Conservation (phyloP, 2,797 vertebrate species). For the Garrulus glandarius region DNA sequence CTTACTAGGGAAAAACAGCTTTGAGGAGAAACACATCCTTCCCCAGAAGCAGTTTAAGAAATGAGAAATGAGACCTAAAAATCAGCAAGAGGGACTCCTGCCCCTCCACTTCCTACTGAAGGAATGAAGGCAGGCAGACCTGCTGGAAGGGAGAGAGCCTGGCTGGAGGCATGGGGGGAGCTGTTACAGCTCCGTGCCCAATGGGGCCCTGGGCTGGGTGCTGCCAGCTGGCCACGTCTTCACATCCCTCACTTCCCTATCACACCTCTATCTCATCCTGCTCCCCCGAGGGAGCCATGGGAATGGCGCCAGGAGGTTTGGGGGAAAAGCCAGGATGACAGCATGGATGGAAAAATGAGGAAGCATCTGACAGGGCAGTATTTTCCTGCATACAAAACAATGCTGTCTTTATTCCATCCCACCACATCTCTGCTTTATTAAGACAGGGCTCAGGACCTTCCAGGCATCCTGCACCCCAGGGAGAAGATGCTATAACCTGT, state of each 20-base stretch:
- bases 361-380: not conserved
- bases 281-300: accelerated
- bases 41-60: not conserved
- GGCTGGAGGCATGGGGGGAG: not conserved
- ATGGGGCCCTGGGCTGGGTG: not conserved
- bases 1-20: not conserved
- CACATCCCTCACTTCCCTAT: not conserved
- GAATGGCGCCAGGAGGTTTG: not conserved
- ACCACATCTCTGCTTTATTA: not conserved
- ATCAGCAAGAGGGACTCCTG: not conserved
- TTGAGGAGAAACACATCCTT: not conserved
- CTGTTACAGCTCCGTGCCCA: not conserved
- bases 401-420: not conserved
- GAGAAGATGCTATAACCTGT: not conserved
- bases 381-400: not conserved
- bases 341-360: not conserved
- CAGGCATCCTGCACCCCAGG: not conserved
- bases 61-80: not conserved
- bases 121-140: not conserved
- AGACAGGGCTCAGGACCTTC: not conserved
- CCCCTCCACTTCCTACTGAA: not conserved
- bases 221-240: not conserved
- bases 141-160: not conserved
- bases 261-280: not conserved
- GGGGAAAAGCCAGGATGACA: not conserved